Percentiles rank a stretch among this genome's conserved stretches.
Evolutionary conservation across 2,888 invertebrate species (phyloP).

Genomic region (Nephrocerus scutellatus): DNA sequence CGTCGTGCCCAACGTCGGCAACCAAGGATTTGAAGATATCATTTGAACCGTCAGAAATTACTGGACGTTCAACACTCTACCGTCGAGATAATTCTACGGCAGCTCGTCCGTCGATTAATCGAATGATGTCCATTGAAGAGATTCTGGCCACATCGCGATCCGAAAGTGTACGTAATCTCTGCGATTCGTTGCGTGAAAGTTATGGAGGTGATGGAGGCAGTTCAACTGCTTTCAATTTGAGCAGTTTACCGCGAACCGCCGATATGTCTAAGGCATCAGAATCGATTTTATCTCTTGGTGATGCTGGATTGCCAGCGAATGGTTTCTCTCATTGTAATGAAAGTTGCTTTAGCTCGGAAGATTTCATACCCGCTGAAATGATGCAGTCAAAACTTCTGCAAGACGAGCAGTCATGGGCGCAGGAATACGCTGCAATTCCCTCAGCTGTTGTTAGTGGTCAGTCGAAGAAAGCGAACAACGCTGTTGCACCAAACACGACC

Average conservation of each 20-base stretch:
- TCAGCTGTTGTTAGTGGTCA: slow-evolving; percentile 31
- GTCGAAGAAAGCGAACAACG: slow-evolving; percentile 27
- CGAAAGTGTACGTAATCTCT: slow-evolving; percentile 35
- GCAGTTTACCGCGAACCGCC: slow-evolving; percentile 39
- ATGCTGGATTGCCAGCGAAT: slow-evolving; percentile 22
- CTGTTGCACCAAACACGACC: slow-evolving; percentile 18
- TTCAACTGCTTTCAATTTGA: slow-evolving; percentile 17
- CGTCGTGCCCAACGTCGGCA: slow-evolving; percentile 22
- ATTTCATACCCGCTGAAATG: slow-evolving; percentile 40
- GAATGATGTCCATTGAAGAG: slow-evolving; percentile 36
- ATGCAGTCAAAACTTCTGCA: slow-evolving; percentile 39
- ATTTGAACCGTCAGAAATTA: slow-evolving; percentile 44
- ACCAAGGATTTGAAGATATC: slow-evolving; percentile 31
- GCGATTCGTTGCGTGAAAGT: slow-evolving; percentile 24
- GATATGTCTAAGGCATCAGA: slow-evolving; percentile 32
- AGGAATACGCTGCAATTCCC: slow-evolving; percentile 43
- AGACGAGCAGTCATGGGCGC: slow-evolving; percentile 44
- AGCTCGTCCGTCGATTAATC: slow-evolving; percentile 9
- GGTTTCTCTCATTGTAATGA: slow-evolving; percentile 15
- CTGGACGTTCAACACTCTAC: slow-evolving; percentile 41
- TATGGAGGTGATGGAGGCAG: slow-evolving; percentile 4
- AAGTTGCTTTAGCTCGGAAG: slow-evolving; percentile 23
- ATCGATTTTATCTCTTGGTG: slow-evolving; percentile 27
- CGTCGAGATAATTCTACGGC: not conserved
- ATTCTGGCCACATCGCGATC: slow-evolving; percentile 42